Base-by-base conservation (phyloP, 2,797 vertebrate species). In the Chrysocyon brachyurus region DNA sequence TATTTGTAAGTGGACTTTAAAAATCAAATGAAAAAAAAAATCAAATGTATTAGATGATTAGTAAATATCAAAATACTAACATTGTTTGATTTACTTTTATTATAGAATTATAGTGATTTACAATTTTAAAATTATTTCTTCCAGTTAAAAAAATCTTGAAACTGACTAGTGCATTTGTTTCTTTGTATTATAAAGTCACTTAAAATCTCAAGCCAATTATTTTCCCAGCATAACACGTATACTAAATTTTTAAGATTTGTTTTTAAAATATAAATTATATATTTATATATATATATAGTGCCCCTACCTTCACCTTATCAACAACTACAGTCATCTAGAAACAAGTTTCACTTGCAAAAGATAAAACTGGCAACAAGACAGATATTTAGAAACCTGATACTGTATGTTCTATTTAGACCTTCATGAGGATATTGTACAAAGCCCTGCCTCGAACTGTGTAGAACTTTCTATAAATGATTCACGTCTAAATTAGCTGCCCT, bases 371-470 rank as follows among this genome's bases (percentile, higher is more conserved):
- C 98, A 98, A 95, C 91, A 87, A 95, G 96, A 83, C 59, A 98
- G 98, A 99, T 98, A 98, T 97, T 95, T 97, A 97, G 98, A 98
- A 99, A 99, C 98, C 83, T 0, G 98, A 99, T 98, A 98, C 98
- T 93, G 68, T 82, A 97, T 73, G 97, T 98, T 99, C 96, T 98
- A 99, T 99, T 99, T 99, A 99, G 98, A 98, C 87, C 97, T 98
- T 96, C 98, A 98, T 97, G 88, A 98, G 98, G 98, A 98, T 98
- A 98, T 98, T 96, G 75, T 91, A 97, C 98, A 98, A 98, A 94
- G 98, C 94, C 98, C 98, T 98, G 97, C 98, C 97, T 98, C 54
- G 87, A 98, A 98, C 94, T 98, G 97, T 95, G 96, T 94, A 98
- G 98, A 98, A 98, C 96, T 97, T 97, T 98, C 97, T 98, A 98